Conservation (phyloP, 2,888 invertebrate species). For the Anthrax anthrax region DNA sequence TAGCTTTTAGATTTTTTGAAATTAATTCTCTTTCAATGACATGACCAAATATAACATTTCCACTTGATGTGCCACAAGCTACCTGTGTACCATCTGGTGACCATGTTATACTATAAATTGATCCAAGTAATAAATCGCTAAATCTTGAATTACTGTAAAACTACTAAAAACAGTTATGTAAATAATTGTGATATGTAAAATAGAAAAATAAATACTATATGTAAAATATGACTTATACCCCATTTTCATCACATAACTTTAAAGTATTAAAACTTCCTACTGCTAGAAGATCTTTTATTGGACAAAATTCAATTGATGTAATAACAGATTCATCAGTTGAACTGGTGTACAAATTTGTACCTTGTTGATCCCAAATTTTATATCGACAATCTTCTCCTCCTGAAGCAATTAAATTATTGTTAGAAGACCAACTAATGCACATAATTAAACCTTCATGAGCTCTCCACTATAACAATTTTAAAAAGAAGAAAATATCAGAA, state of each 20-base stretch:
- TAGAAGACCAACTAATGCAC: conserved; percentile 88
- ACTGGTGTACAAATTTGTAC: conserved; percentile 76
- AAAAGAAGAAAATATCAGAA: not conserved
- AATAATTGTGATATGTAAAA: not conserved
- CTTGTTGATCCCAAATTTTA: conserved; percentile 84
- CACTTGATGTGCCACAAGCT: conserved; percentile 87
- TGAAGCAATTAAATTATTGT: conserved; percentile 79
- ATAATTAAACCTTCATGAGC: conserved; percentile 91
- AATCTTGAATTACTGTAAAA: conserved; percentile 57
- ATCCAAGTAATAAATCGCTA: conserved; percentile 78
- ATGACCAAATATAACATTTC: conserved; percentile 80
- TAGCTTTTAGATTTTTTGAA: conserved; percentile 69
- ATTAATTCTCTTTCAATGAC: conserved; percentile 73
- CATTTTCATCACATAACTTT: conserved; percentile 82
- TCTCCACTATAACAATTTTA: conserved; percentile 56
- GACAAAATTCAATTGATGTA: conserved; percentile 80
- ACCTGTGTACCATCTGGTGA: conserved; percentile 92
- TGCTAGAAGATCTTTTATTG: conserved; percentile 79
- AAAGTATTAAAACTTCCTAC: conserved; percentile 89
- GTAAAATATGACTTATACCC: conserved; percentile 43
- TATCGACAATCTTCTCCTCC: conserved; percentile 86
- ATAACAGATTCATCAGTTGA: conserved; percentile 79
- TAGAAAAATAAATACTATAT: not conserved
- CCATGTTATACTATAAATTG: conserved; percentile 82
- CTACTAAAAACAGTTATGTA: conserved; percentile 49